Conservation (phyloP, 1,140 invertebrate species). For the Zaprionus kolodkinae region DNA sequence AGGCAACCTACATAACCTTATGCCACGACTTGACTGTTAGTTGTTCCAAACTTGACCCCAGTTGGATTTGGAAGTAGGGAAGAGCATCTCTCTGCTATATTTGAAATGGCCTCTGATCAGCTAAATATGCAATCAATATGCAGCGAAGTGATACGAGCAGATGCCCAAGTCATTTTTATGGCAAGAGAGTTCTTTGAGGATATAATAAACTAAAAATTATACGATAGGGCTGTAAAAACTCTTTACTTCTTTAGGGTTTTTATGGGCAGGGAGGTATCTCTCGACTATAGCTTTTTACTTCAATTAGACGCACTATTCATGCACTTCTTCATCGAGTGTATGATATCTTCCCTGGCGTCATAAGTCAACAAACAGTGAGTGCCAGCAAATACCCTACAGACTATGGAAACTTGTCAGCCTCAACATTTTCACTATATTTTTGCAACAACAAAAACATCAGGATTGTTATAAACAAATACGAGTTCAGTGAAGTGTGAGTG, state of each 20-base stretch:
- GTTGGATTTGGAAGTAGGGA: not conserved
- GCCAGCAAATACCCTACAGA: not conserved
- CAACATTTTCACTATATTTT: not conserved
- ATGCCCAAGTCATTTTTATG: no score
- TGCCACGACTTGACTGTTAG: not conserved
- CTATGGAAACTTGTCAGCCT: not conserved
- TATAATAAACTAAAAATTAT: not conserved
- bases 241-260: no score
- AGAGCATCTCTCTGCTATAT: not conserved
- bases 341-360: conserved; percentile 4
- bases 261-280: not conserved
- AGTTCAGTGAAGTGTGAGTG: conserved; percentile 20
- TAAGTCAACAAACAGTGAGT: not conserved
- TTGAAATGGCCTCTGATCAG: not conserved
- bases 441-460: conserved; percentile 5
- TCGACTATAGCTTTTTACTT: not conserved
- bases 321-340: conserved; percentile 24
- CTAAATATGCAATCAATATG: not conserved
- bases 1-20: not conserved
- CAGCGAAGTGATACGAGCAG: no score
- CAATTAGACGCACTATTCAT: conserved; percentile 25
- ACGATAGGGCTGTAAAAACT: no score
- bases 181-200: not conserved
- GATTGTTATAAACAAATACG: conserved; percentile 28
- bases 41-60: not conserved